Conservation (phyloP, 2,888 invertebrate genomes). For the Phalera bucephala region DNA sequence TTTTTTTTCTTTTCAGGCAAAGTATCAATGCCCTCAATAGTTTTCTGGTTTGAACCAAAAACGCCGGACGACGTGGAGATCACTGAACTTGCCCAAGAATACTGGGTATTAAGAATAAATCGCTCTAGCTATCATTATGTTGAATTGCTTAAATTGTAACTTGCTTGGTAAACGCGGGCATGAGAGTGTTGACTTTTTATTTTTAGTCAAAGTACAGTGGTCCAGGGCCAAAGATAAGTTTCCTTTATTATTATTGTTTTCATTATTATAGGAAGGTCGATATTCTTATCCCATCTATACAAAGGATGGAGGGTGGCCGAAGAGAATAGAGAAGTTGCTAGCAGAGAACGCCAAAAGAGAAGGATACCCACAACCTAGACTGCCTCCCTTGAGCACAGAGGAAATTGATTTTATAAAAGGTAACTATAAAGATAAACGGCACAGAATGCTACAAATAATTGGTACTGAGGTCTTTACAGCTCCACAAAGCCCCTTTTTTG, state of each 20-base stretch:
- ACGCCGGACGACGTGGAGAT: slow-evolving; percentile 72
- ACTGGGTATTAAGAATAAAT: slow-evolving; percentile 41
- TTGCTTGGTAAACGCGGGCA: too few relatives aligned
- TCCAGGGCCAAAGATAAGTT: too few relatives aligned
- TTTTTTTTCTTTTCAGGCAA: slow-evolving; percentile 42
- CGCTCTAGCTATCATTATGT: too few relatives aligned
- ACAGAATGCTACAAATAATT: too few relatives aligned
- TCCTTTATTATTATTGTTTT: too few relatives aligned
- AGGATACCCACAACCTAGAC: slow-evolving; percentile 36
- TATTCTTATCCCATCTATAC: slow-evolving; percentile 48
- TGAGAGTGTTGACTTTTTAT: too few relatives aligned
- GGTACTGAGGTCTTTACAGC: too few relatives aligned
- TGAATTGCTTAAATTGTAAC: too few relatives aligned
- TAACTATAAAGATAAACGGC: too few relatives aligned
- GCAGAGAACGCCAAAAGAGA: slow-evolving; percentile 37
- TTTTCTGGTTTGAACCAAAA: slow-evolving; percentile 73
- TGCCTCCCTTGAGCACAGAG: slow-evolving; percentile 34
- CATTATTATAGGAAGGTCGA: slow-evolving; percentile 29
- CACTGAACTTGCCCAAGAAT: slow-evolving; percentile 72
- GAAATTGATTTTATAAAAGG: slow-evolving; percentile 22
- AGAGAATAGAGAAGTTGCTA: slow-evolving; percentile 35
- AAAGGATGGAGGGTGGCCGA: slow-evolving; percentile 55
- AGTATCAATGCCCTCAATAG: slow-evolving; percentile 42
- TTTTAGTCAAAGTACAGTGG: too few relatives aligned
- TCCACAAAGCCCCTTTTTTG: too few relatives aligned